Base-by-base conservation (phyloP, 1,140 invertebrate genomes). In the Zaprionus ghesquierei region DNA sequence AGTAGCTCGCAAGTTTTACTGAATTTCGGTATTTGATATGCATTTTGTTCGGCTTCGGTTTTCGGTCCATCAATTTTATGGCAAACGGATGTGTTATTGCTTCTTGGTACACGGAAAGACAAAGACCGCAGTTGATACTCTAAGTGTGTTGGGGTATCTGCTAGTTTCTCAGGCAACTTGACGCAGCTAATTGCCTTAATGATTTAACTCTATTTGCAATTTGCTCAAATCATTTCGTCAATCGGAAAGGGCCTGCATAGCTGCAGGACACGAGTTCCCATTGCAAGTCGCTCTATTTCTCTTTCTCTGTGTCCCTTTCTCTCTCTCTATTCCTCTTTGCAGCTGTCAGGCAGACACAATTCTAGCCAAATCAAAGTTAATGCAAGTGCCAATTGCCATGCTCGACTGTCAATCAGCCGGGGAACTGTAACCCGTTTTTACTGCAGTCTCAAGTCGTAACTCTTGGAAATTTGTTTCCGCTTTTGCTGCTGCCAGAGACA, bases 31-130 rank as follows among this genome's bases (percentile, higher is more conserved):
- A 81, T 81, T 82, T 79, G 79, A 69, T 60, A 87, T 73, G 79
- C 75, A 74, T 70, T 79, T 41, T n/a, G n/a, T 41, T 41, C 35
- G 35, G 35, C 15, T 29, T 29, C 27, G 27, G 25, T 27, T 27
- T 86, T 74, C 54, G 80, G 76, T 82, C 82, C 79, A 86, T 86
- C 68, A 89, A 89, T 87, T 87, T 87, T 74, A 87, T 82, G 73
- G 84, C 84, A 74, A 89, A 77, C 84, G 84, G 82, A 87, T 87
- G 79, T 87, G 76, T 70, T 69, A 72, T 87, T 69, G 69, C 50
- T 76, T 82, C 64, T 56, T 29, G 41, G 75, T 79, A 76, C 49
- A 51, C 46, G 15, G 27, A 31, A n/a, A n/a, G 46, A n/a, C 44
- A 68, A 51, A 44, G 69, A 58, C 15, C 62, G n/a, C 23, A n/a